Conservation (phyloP, 2,888 invertebrate species). For the Frankliniella intonsa region DNA sequence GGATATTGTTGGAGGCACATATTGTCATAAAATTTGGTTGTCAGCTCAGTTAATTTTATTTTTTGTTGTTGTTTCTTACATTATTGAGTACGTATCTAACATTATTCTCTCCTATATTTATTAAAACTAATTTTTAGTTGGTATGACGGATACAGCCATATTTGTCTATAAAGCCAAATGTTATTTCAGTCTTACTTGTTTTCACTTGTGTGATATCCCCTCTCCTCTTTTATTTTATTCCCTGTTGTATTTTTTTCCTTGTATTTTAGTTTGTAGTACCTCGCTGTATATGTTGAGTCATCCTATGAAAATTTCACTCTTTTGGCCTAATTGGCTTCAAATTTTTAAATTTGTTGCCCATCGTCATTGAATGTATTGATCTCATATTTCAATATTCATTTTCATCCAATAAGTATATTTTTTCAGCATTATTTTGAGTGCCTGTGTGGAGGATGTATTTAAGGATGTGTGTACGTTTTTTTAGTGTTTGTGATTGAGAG, state of each 20-base stretch:
- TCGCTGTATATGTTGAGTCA: no score
- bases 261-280: no score
- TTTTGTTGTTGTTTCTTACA: neutral
- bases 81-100: neutral
- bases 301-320: neutral
- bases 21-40: neutral
- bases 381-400: neutral
- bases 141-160: neutral
- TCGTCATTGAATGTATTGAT: neutral
- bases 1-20: neutral
- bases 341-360: neutral
- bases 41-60: neutral
- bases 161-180: neutral
- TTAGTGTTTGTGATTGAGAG: neutral
- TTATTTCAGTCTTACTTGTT: neutral
- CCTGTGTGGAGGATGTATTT: no score
- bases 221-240: no score
- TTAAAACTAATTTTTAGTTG: neutral
- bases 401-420: neutral
- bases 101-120: neutral
- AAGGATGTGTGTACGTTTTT: no score
- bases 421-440: neutral
- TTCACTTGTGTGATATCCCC: neutral
- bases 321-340: neutral
- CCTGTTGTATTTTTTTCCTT: no score